These are phyloP conservation scores for Halyomorpha halys DNA, from an alignment of 1,140 invertebrate species.

Conservation along the genomic window DNA sequence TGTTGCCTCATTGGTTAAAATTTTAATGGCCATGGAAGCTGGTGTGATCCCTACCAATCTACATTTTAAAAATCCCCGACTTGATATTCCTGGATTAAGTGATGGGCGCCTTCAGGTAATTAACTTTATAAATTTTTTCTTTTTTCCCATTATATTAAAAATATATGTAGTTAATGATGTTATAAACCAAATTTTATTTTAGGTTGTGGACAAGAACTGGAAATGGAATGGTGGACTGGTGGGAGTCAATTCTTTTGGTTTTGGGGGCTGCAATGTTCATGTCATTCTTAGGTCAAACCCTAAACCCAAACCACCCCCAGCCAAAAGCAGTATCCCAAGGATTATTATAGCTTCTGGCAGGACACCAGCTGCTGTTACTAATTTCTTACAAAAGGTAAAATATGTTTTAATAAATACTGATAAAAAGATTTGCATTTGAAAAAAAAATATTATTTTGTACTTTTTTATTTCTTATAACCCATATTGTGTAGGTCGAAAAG, in stretches of 20 bases:
- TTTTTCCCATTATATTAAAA: no score
- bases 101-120: slow-evolving; percentile 71
- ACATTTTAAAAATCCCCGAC: slow-evolving; percentile 77
- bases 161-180: background rate
- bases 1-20: slow-evolving; percentile 77
- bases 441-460: background rate
- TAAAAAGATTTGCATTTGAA: background rate
- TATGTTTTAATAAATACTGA: background rate
- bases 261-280: slow-evolving; percentile 94
- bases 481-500: slow-evolving; percentile 34
- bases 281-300: slow-evolving; percentile 69
- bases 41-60: slow-evolving; percentile 81
- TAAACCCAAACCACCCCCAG: slow-evolving; percentile 47
- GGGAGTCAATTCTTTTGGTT: slow-evolving; percentile 92
- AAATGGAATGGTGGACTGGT: slow-evolving; percentile 76
- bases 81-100: slow-evolving; percentile 72
- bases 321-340: slow-evolving; percentile 46
- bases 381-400: slow-evolving; percentile 51
- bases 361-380: slow-evolving; percentile 66
- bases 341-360: slow-evolving; percentile 71
- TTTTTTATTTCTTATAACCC: no score
- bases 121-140: background rate
- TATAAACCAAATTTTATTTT: slow-evolving; percentile 15
- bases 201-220: slow-evolving; percentile 68
- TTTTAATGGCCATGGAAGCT: slow-evolving; percentile 82